Evolutionary conservation across 2,113 vertebrate species (phyloP).

Genomic region (Okapia johnstoni): DNA sequence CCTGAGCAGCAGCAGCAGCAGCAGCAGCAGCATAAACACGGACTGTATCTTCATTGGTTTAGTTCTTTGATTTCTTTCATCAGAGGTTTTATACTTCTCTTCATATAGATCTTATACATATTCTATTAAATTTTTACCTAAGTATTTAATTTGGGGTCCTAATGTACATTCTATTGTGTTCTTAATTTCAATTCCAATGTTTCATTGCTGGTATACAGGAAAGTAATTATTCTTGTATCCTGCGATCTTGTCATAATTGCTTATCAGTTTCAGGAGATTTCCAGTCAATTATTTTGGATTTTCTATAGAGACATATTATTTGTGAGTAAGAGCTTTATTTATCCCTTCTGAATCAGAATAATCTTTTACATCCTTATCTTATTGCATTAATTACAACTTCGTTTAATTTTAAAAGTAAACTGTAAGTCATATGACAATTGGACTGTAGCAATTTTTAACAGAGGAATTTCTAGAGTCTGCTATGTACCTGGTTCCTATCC

Average conservation of each 20-base stretch:
- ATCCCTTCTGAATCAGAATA: background rate
- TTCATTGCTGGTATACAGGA: background rate
- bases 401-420: background rate
- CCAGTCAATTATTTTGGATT: background rate
- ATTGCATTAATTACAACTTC: background rate
- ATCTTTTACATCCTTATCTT: background rate
- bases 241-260: background rate
- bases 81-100: background rate
- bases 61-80: background rate
- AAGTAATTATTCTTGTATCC: background rate
- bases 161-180: background rate
- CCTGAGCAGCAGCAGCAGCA: no score
- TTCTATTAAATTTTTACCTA: background rate
- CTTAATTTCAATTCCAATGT: background rate
- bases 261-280: background rate
- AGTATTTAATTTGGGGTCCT: background rate
- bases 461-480: background rate
- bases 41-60: background rate
- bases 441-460: background rate
- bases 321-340: background rate
- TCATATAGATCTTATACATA: background rate
- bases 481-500: background rate
- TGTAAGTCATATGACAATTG: background rate
- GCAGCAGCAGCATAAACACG: background rate
- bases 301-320: background rate